Percentiles rank a stretch among this genome's conserved stretches.
phyloP scores from a whole-genome alignment of 2,113 vertebrate species.

The Hassar affinis region DNA sequence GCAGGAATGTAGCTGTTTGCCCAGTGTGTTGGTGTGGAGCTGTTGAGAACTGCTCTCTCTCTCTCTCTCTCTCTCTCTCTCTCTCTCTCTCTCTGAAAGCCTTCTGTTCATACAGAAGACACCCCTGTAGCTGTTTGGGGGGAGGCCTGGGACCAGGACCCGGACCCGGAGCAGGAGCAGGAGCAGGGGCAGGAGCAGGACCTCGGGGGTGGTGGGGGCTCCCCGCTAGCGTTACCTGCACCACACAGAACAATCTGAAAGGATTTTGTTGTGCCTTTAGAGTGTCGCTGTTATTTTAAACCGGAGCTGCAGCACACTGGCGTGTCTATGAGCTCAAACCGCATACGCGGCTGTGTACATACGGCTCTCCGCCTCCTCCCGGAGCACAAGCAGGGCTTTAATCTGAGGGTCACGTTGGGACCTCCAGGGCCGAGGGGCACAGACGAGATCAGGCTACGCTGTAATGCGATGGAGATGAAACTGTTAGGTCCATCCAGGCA shows the following conservation, averaged over 20 bases:
- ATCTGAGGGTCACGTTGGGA: constrained; percentile 12
- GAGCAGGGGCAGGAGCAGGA: not conserved
- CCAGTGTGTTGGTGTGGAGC: constrained; percentile 43
- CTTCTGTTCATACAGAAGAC: constrained; percentile 44
- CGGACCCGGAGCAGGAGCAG: not conserved
- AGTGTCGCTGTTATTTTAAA: constrained; percentile 47
- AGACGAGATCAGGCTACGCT: not conserved
- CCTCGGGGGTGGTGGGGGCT: not conserved
- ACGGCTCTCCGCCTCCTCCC: constrained; percentile 13
- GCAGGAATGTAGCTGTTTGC: constrained; percentile 53
- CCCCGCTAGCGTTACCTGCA: constrained; percentile 24
- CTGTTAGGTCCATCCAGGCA: constrained; percentile 45
- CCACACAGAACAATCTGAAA: constrained; percentile 43
- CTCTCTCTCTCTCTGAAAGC: constrained; percentile 34
- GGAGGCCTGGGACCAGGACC: not conserved
- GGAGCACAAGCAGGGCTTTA: constrained; percentile 44
- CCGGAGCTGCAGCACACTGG: constrained; percentile 39
- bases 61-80: not conserved
- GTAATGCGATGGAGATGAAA: constrained; percentile 30
- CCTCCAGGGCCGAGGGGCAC: constrained; percentile 27
- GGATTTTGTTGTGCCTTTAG: constrained; percentile 49
- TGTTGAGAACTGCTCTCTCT: constrained; percentile 25
- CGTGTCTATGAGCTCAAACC: constrained; percentile 40
- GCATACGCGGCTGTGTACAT: constrained; percentile 41
- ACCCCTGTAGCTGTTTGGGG: constrained; percentile 30